Evolutionary conservation across 2,888 invertebrate genomes (phyloP).

Genomic region (Caenorhabditis sinica): DNA sequence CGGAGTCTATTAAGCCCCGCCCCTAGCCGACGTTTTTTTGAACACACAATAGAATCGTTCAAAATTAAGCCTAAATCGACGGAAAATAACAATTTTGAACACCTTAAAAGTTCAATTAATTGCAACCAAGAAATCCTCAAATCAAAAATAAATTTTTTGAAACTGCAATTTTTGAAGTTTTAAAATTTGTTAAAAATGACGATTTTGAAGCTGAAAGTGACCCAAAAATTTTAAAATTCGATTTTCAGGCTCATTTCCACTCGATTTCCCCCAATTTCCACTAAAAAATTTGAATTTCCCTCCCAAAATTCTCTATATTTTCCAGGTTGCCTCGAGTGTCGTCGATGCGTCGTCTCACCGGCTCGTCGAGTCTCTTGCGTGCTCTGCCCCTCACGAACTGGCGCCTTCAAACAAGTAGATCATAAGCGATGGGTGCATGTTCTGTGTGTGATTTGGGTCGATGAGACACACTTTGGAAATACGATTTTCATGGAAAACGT

Average conservation of each 20-base stretch:
- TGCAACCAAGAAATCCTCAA: no score
- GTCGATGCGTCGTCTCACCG: conserved; percentile 96
- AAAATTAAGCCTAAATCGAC: no score
- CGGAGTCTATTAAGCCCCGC: no score
- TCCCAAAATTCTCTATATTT: background rate
- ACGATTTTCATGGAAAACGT: conserved; percentile 91
- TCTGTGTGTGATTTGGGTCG: conserved; percentile 98
- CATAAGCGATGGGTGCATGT: conserved; percentile 98
- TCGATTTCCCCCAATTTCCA: background rate
- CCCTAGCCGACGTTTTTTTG: no score
- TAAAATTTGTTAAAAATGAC: no score
- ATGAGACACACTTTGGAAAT: conserved; percentile 94
- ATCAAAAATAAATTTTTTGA: no score
- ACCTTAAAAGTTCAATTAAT: no score
- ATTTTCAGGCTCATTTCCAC: background rate
- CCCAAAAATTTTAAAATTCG: no score
- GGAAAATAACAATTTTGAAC: no score
- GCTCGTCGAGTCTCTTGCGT: conserved; percentile 95
- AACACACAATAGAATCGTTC: no score
- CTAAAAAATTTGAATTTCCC: background rate
- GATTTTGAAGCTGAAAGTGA: no score
- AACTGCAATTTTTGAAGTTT: no score
- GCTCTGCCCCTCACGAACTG: conserved; percentile 97
- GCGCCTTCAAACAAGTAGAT: conserved; percentile 96
- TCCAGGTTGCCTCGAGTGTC: conserved; percentile 93